Evolutionary conservation across 2,888 invertebrate genomes (phyloP), one percentile per base, ranked within the genome.

Genomic region (Strigamia transsilvanica): DNA sequence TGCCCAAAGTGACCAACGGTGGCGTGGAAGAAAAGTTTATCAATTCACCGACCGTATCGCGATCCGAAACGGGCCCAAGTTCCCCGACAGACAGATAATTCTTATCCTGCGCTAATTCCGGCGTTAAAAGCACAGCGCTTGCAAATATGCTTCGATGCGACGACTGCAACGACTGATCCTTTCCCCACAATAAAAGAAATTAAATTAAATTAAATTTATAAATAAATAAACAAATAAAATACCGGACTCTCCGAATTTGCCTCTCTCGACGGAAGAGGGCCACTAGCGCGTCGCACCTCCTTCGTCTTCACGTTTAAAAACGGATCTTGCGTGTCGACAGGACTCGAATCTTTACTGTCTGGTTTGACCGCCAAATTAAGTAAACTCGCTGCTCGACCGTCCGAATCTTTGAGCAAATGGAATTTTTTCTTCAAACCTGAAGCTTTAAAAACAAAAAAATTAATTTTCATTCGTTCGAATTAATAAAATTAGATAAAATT

Each of bases 1-100:
- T 89, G 51, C 90, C 90, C 73, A 90, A 87, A 9, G 89, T 88
- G 61, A 90, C 86, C 80, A 90, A 85, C 10, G 90, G 88, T 15
- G 90, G 89, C 66, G 88, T 87, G 82, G 89, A 89, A 42, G 85
- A 83, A 41, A 86, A 84, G 12, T 84, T 84, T 12, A 85, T 84
- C 34, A 85, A 82, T 80, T 85, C 85, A 18, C 85, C 80, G 23
- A 82, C 61, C 41, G 83, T 82, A 27, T 83, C 85, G 46, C 34
- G 56, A 56, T 84, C 83, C 6, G n/a, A 80, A 79, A 46, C 51
- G 4, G 80, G 21, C 51, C 42, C 21, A 7, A 38, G 79, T 42
- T 79, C 79, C n/a, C 79, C 79, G 18, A 79, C 79, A n/a, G 79
- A 79, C 18, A 42, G 18, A 79, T 38, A 79, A 41, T 42, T 32